These are phyloP conservation scores for Chloromyia formosa DNA, from an alignment of 2,888 invertebrate genomes.

Conservation along the genomic window DNA sequence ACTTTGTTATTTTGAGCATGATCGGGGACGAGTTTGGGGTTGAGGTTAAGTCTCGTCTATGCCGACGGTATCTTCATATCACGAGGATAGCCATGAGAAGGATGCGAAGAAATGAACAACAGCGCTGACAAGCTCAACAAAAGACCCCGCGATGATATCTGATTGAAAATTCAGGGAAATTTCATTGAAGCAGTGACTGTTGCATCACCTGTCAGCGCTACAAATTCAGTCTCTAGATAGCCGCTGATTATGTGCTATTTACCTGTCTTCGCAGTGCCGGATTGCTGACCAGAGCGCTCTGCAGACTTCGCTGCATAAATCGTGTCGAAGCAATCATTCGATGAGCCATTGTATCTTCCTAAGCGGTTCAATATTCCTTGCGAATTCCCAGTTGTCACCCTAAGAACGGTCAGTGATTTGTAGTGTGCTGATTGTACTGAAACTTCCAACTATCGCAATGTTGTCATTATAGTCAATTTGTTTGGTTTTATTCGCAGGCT, in stretches of 20 bases:
- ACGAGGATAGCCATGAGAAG: too few relatives aligned
- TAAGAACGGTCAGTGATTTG: slow-evolving; percentile 1
- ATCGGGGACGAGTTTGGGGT: neutral
- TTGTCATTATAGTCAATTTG: slow-evolving; percentile 28
- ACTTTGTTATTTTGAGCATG: neutral
- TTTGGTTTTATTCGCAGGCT: slow-evolving; percentile 7
- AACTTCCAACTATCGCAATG: slow-evolving; percentile 20
- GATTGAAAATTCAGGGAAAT: slow-evolving; percentile 6
- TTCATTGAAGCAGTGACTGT: slow-evolving; percentile 44
- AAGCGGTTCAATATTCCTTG: neutral
- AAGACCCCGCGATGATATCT: too few relatives aligned
- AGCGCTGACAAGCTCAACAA: too few relatives aligned
- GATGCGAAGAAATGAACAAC: too few relatives aligned
- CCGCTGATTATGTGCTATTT: slow-evolving; percentile 40
- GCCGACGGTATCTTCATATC: too few relatives aligned
- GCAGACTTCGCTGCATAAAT: slow-evolving; percentile 66
- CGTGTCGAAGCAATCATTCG: slow-evolving; percentile 69
- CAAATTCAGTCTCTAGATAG: neutral
- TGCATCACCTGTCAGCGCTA: slow-evolving; percentile 49
- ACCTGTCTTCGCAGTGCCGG: slow-evolving; percentile 61
- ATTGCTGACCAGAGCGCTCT: slow-evolving; percentile 2
- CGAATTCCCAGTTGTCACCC: neutral
- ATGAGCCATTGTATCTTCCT: slow-evolving; percentile 67
- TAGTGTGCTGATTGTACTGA: slow-evolving; percentile 8
- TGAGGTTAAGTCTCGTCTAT: neutral